These are phyloP conservation scores for Choreutis nemorana DNA, from an alignment of 2,888 invertebrate species.

Conservation along the genomic window DNA sequence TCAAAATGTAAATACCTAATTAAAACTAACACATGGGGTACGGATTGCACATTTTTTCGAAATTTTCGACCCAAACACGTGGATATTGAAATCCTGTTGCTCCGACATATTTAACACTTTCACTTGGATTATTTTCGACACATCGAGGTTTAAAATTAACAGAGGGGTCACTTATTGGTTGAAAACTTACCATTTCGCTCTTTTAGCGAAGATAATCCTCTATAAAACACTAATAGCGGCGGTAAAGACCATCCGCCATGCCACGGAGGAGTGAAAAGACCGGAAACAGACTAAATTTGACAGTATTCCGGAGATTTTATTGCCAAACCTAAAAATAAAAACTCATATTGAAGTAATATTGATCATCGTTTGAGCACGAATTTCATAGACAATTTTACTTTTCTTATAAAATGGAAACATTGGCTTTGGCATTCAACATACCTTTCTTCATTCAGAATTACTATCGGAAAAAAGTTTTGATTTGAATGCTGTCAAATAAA, in stretches of 20 bases:
- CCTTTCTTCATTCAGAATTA: too few species aligned
- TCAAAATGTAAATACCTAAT: constrained; percentile 2
- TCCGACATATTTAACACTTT: constrained; percentile 16
- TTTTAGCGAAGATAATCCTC: constrained; percentile 54
- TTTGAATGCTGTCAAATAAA: too few species aligned
- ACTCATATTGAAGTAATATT: too few species aligned
- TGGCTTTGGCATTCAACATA: too few species aligned
- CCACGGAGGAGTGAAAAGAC: constrained; percentile 65
- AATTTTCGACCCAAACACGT: constrained; percentile 20
- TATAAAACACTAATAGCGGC: constrained; percentile 51
- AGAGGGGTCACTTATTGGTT: constrained; percentile 17
- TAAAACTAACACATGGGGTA: not conserved
- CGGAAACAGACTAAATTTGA: constrained; percentile 45
- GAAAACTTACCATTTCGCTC: constrained; percentile 60
- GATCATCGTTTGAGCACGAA: too few species aligned
- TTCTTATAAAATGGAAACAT: too few species aligned
- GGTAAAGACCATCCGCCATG: constrained; percentile 63
- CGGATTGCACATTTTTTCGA: constrained; percentile 5
- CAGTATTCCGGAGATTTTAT: too few species aligned
- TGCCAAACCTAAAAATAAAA: too few species aligned
- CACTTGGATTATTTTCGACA: constrained; percentile 24
- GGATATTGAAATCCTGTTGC: constrained; percentile 8
- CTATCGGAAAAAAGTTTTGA: too few species aligned
- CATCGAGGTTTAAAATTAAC: constrained; percentile 12
- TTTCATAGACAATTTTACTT: too few species aligned